Base-by-base conservation (phyloP, 2,113 vertebrate genomes). In the Lamprologus tigripictilis region DNA sequence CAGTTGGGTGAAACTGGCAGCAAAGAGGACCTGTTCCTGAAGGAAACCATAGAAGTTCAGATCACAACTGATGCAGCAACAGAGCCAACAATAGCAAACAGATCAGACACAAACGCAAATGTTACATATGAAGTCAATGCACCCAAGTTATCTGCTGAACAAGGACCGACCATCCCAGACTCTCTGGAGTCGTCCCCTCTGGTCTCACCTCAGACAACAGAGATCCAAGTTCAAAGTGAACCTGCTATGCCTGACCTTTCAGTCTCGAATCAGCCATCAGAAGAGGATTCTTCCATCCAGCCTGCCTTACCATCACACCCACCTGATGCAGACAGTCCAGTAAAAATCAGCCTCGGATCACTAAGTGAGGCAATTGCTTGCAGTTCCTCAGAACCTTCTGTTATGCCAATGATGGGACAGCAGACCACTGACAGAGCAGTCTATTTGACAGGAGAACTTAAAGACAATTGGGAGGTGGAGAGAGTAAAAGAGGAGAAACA, bases 351-450 rank as follows among this genome's bases (percentile, higher is more conserved):
- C 57, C 90, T 94, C 0, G 89, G 79, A 16, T 66, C 78, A 8
- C 87, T 94, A 1, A 93, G 80, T 11, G 66, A 93, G 35, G 92
- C 78, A 1, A 54, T 94, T 5, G 10, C 84, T 12, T 58, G 63
- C 11, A 51, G n/a, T 49, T 81, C 80, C 6, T 4, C 13, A 3
- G 26, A 55, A 21, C 7, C 80, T 31, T n/a, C 42, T 63, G 51
- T 14, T 23, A 23, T 4, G 6, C 76, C 85, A 37, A 26, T 6
- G 2, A 16, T 3, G 40, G 40, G 19, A 3, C 86, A 82, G 84
- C 71, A 53, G 73, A 82, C n/a, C 21, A 92, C 87, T 2, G 93
- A 95, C 89, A 91, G 90, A 86, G 94, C 94, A 1, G 79, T 95
- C 9, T 95, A 95, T 85, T 14, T 95, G 83, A 92, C 78, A 1